Conservation (phyloP, 1,140 invertebrate species). For the Thaumatotibia leucotreta region DNA sequence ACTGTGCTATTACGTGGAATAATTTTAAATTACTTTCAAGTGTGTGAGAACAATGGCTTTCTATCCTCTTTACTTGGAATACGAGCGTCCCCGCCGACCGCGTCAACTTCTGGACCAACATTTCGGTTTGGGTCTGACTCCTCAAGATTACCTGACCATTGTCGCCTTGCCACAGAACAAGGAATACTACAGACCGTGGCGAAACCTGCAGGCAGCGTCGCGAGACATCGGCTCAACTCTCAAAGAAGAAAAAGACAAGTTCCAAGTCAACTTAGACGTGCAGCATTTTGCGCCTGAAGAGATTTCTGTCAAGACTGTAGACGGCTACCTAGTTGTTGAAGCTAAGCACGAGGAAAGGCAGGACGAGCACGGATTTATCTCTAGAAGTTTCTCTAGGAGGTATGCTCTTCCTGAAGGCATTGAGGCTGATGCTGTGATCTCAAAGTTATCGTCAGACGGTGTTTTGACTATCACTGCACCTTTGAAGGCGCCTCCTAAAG, state of each 20-base stretch:
- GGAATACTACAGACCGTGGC: conserved; percentile 44
- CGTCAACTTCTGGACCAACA: conserved; percentile 43
- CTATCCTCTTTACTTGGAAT: conserved; percentile 41
- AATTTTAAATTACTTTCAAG: not conserved
- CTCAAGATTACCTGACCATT: conserved; percentile 44
- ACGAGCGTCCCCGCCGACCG: conserved; percentile 27
- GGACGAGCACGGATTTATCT: conserved; percentile 85
- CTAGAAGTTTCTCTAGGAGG: conserved; percentile 82
- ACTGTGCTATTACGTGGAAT: conserved; percentile 6
- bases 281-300: conserved; percentile 90
- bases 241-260: conserved; percentile 56
- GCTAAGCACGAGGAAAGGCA: conserved; percentile 86
- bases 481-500: conserved; percentile 74
- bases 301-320: conserved; percentile 87
- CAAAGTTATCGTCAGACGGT: conserved; percentile 84
- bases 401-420: conserved; percentile 84
- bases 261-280: conserved; percentile 86
- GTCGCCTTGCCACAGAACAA: conserved; percentile 36
- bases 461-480: conserved; percentile 82
- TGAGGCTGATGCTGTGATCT: conserved; percentile 80
- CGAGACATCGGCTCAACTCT: conserved; percentile 41
- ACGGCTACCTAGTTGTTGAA: conserved; percentile 81
- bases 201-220: conserved; percentile 35
- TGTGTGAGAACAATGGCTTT: conserved; percentile 35
- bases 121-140: conserved; percentile 45